Percentiles rank a stretch among this genome's conserved stretches.
These are phyloP conservation scores for Pionites leucogaster DNA, from an alignment of 2,113 vertebrate species.

Conservation along the genomic window DNA sequence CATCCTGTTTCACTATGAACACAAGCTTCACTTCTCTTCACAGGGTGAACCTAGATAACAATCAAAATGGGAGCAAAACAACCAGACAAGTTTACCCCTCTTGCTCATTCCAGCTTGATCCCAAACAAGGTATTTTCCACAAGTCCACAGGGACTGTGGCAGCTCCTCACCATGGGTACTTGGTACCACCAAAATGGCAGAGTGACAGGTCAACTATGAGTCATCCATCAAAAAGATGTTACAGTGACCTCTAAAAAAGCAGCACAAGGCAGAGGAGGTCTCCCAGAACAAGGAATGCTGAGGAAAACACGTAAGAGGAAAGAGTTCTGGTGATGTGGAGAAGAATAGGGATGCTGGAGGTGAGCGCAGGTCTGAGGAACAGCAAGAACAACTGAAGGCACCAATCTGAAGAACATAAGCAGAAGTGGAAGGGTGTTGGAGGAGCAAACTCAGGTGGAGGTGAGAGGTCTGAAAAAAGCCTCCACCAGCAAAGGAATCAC, in stretches of 20 bases:
- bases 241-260: background rate
- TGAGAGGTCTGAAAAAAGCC: background rate
- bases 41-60: background rate
- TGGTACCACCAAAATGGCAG: background rate
- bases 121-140: background rate
- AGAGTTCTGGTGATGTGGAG: background rate
- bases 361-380: background rate
- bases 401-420: background rate
- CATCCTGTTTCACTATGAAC: conserved; percentile 75
- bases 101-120: background rate
- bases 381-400: background rate
- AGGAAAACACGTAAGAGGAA: background rate
- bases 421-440: background rate
- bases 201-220: background rate
- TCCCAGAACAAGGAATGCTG: background rate
- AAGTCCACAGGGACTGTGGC: background rate
- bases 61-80: background rate
- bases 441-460: background rate
- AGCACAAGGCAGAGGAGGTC: background rate
- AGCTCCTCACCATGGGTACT: background rate
- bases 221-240: background rate
- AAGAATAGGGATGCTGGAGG: background rate
- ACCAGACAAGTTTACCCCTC: background rate
- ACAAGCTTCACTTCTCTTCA: conserved; percentile 59
- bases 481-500: background rate